These are phyloP conservation scores for Cariama cristata DNA, from an alignment of 2,113 vertebrate genomes.

Conservation along the genomic window DNA sequence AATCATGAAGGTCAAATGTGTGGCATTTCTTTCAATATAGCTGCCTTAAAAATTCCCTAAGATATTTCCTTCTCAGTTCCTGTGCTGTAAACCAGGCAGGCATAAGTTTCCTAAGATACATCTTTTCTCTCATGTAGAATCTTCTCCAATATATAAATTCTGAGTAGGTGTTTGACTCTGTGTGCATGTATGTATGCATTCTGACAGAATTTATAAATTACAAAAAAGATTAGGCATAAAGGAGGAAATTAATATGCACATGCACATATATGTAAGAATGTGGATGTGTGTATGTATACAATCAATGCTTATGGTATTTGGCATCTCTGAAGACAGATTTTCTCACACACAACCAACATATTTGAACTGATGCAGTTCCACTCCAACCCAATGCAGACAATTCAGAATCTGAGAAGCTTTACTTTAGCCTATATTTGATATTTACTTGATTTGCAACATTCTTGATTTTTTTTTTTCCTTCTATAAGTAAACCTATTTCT, in stretches of 20 bases:
- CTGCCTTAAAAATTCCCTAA: neutral
- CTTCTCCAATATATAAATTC: neutral
- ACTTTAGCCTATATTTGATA: neutral
- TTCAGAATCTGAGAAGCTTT: neutral
- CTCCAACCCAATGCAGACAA: neutral
- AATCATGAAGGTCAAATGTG: neutral
- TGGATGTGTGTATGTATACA: neutral
- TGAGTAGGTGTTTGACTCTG: neutral
- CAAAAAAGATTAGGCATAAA: neutral
- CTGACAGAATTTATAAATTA: neutral
- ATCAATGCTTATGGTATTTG: neutral
- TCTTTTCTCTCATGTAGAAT: neutral
- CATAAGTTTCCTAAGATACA: neutral
- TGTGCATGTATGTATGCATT: neutral
- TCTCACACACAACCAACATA: neutral
- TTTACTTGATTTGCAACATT: neutral
- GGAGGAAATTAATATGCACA: neutral
- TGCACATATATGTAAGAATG: too few relatives aligned
- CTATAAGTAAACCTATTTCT: neutral
- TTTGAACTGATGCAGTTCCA: neutral
- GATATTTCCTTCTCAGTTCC: neutral
- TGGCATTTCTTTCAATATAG: neutral
- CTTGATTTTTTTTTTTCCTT: neutral
- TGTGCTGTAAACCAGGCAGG: neutral
- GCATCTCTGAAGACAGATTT: neutral